Evolutionary conservation across 2,113 vertebrate species (phyloP).

Genomic region (Hippoglossus stenolepis): DNA sequence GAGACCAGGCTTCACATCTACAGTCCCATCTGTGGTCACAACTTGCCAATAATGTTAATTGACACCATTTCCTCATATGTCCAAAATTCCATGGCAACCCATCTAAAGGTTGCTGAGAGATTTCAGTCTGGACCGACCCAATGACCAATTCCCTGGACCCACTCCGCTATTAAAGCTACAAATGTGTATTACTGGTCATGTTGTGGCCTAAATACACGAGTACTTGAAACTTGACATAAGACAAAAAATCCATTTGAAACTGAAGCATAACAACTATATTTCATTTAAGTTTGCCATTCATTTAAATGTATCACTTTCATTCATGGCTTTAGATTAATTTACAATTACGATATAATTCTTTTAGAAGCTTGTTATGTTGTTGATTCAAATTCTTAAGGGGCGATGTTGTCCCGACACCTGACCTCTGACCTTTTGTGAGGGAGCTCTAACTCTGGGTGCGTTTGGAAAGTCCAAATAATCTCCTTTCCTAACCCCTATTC

Average conservation of each 20-base stretch:
- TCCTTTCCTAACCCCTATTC: too few relatives aligned
- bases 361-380: background rate
- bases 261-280: background rate
- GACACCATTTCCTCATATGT: slow-evolving; percentile 1
- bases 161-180: background rate
- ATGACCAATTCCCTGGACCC: background rate
- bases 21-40: background rate
- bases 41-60: background rate
- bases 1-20: background rate
- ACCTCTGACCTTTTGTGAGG: too few relatives aligned
- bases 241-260: background rate
- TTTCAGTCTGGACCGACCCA: background rate
- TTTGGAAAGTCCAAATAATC: too few relatives aligned
- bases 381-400: background rate
- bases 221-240: too few relatives aligned
- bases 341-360: background rate
- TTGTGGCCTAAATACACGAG: background rate
- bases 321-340: too few relatives aligned
- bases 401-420: too few relatives aligned
- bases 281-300: background rate
- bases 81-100: background rate
- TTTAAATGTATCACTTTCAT: background rate
- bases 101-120: background rate
- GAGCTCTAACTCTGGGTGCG: too few relatives aligned
- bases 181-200: background rate